Percentiles rank a stretch among this genome's conserved stretches.
Evolutionary conservation across 2,888 invertebrate species (phyloP).

Genomic region (Phaonia tiefii): DNA sequence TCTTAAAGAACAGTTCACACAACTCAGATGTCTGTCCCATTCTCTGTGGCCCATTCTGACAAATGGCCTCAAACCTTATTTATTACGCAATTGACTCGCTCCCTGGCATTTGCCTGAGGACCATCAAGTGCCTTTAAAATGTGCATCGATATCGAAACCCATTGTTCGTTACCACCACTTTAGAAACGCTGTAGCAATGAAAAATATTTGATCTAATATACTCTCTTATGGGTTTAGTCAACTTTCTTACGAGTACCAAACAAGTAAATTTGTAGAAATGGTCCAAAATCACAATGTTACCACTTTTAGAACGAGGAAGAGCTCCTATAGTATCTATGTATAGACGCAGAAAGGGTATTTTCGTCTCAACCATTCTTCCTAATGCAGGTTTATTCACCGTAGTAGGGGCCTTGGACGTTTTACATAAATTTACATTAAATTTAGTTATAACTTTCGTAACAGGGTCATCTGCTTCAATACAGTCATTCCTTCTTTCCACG

Average conservation of each 20-base stretch:
- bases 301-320: no score
- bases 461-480: no score
- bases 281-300: no score
- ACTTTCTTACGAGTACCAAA: slow-evolving; percentile 48
- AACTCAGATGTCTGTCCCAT: no score
- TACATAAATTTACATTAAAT: background rate
- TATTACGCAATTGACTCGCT: no score
- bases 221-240: background rate
- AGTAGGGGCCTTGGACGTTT: background rate
- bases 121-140: slow-evolving; percentile 52
- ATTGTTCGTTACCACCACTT: slow-evolving; percentile 49
- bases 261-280: no score
- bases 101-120: slow-evolving; percentile 55
- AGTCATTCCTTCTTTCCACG: no score
- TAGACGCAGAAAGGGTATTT: background rate
- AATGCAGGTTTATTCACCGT: background rate
- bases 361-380: background rate
- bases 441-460: no score
- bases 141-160: slow-evolving; percentile 47
- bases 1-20: no score
- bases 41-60: no score
- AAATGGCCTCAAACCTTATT: no score
- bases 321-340: slow-evolving; percentile 47
- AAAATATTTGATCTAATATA: background rate
- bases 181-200: no score